Percentiles rank a stretch among this genome's conserved stretches.
phyloP scores from a whole-genome alignment of 2,113 vertebrate genomes.

The Ascaphus truei region DNA sequence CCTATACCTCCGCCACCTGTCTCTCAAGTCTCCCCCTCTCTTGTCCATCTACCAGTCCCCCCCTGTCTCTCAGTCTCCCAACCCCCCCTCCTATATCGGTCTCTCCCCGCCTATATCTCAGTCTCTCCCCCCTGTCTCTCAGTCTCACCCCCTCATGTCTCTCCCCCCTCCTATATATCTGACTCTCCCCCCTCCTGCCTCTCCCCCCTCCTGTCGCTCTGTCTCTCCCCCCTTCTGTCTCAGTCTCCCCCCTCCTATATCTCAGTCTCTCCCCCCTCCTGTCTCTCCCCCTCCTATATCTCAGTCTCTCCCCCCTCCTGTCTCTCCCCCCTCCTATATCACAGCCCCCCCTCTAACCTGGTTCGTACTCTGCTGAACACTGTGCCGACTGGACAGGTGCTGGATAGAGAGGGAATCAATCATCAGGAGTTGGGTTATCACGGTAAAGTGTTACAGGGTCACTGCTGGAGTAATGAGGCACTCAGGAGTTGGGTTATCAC shows the following conservation, averaged over 20 bases:
- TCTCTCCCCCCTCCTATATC: neutral
- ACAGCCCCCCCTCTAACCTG: conserved; percentile 69
- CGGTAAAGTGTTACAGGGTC: neutral
- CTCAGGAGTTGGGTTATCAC: neutral
- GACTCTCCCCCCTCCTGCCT: neutral
- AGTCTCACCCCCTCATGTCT: neutral
- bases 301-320: neutral
- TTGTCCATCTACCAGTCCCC: neutral
- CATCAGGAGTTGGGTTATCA: neutral
- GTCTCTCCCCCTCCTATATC: neutral
- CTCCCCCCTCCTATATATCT: neutral
- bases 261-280: neutral
- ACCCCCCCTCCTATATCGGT: neutral
- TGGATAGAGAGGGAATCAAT: conserved; percentile 58
- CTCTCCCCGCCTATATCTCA: no score
- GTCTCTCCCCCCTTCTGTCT: neutral
- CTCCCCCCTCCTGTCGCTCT: neutral
- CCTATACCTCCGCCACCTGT: neutral
- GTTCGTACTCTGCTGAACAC: conserved; percentile 91
- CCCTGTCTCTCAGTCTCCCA: neutral
- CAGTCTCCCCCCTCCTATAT: neutral
- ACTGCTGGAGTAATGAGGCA: neutral
- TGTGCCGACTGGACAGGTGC: conserved; percentile 95
- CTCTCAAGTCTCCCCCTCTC: neutral
- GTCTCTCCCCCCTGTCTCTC: neutral